Base-by-base conservation (phyloP, 2,797 vertebrate genomes). In the Balearica regulorum region DNA sequence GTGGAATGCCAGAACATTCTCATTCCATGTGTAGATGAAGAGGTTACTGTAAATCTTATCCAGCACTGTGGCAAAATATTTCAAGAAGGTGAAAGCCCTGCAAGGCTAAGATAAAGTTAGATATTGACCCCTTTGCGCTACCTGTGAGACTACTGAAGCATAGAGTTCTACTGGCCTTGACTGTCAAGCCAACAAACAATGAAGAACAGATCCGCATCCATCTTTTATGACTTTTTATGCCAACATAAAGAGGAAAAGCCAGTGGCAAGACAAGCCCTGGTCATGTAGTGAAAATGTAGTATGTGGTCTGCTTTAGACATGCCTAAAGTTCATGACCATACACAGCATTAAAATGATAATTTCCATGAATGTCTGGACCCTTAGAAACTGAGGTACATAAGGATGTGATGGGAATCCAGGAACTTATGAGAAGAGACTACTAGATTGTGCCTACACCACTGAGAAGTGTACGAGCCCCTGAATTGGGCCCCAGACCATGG, bases 401-500 rank as follows among this genome's bases (percentile, higher is more conserved):
- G 33, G 43, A 73, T 51, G 22, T 46, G 44, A 75, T 70, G 14
- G 48, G 46, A 91, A 71, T 65, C 22, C 55, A 76, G 55, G 18
- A 84, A 43, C 20, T 76, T 83, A 43, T 15, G 10, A 61, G 37
- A 48, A 68, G 28, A 65, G 15, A 48, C 2, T 5, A 49, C 20
- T 9, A 43, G 44, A 51, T 53, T 87, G n/a, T 77, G 15, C 20
- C 11, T 46, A 53, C 20, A 46, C 43, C 24, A 28, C n/a, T 13
- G n/a, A 57, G 24, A 71, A 24, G 17, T 10, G 5, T 62, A 44
- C 31, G 60, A 43, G 48, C 48, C 26, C 21, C 55, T 58, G 65
- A 85, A 75, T 11, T 3, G 6, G 31, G 44, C 25, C 24, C 24
- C 21, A 66, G 4, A 11, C 19, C 0, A 0, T 53, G 26, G 28